Evolutionary conservation across 2,888 invertebrate genomes (phyloP), one percentile per base, ranked within the genome.

Genomic region (Cataglyphis albicans): DNA sequence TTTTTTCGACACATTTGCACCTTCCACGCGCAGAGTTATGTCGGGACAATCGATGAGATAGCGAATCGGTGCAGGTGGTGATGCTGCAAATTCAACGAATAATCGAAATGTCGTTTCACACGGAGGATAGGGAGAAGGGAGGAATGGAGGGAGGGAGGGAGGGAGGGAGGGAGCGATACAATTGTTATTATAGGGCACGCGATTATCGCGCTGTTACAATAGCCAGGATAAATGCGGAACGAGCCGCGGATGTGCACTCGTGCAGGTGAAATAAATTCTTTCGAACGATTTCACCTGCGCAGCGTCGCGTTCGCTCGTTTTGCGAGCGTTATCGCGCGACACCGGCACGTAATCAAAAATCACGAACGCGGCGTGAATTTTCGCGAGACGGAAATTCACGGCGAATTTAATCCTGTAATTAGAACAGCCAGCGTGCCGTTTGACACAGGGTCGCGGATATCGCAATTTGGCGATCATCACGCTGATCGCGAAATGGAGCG

Each of bases 331-430:
- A 87, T 88, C 88, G 86, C 81, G 68, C 65, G 21, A 70, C 48
- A 41, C 81, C 84, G 76, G 80, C 72, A 68, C 89, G 85, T 87
- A 88, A 89, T 89, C 85, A 89, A 89, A 89, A 89, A 87, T 89
- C 87, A 88, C 88, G 68, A 73, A 70, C 64, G 38, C 70, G 59
- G 81, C 83, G 81, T 38, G 83, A 83, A 89, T 90, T 88, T 84
- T 85, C 83, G 84, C 74, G 59, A 68, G 64, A 82, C 75, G 72
- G 72, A 63, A 84, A 88, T 86, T 88, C 72, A 72, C 63, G 72
- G 64, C 82, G 81, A 76, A 83, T 90, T 88, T 87, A 87, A 88
- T 87, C 84, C 86, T 90, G 90, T 91, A 89, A 91, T 89, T 89
- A 90, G 84, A 78, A 75, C 81, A 65, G 81, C 84, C 70, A 75